These are phyloP conservation scores for Peromyscus californicus DNA, from an alignment of 2,113 vertebrate genomes.

Conservation along the genomic window DNA sequence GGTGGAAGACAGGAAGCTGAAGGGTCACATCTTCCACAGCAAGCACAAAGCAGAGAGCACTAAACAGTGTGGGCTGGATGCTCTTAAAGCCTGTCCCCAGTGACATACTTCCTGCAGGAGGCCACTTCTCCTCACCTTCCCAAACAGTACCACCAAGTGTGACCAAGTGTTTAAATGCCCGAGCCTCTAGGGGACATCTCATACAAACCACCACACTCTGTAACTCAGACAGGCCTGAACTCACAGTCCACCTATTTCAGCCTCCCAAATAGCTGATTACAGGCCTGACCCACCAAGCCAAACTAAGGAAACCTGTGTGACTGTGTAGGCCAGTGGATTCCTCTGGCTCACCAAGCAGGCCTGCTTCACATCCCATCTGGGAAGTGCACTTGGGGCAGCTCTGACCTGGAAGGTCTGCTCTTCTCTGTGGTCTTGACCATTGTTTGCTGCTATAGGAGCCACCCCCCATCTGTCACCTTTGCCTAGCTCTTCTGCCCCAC, in stretches of 20 bases:
- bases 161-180: not conserved
- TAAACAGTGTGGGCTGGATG: not conserved
- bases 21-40: not conserved
- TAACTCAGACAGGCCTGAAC: not conserved
- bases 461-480: not conserved
- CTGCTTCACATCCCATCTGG: not conserved
- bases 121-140: not conserved
- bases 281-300: not conserved
- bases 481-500: not conserved
- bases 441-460: not conserved
- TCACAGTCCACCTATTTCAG: not conserved
- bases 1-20: not conserved
- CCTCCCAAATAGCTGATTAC: not conserved
- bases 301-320: not conserved
- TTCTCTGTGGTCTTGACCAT: not conserved
- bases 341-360: not conserved
- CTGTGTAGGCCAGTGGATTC: accelerated
- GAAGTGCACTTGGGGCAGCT: not conserved
- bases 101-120: too few species aligned
- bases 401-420: not conserved
- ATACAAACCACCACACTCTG: not conserved
- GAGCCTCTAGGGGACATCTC: not conserved
- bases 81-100: not conserved
- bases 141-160: not conserved
- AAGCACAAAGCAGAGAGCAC: not conserved